phyloP scores from a whole-genome alignment of 2,113 vertebrate species.

The Epinephelus cyanopodus region DNA sequence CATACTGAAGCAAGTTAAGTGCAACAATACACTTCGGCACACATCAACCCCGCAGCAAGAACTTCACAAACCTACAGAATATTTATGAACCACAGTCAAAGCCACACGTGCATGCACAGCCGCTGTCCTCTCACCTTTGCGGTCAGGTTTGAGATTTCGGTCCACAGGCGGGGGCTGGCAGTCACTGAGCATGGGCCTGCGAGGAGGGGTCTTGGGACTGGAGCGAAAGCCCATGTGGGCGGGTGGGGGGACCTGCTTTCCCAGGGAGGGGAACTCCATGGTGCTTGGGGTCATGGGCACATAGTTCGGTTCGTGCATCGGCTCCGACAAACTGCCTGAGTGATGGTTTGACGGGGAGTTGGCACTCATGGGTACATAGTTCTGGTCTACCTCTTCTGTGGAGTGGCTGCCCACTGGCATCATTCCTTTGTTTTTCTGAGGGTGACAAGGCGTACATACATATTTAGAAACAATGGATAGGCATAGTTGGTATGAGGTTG shows the following conservation, averaged over 20 bases:
- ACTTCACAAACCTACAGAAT: background rate
- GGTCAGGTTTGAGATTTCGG: slow-evolving; percentile 97
- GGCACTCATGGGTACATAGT: slow-evolving; percentile 98
- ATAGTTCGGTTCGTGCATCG: slow-evolving; percentile 95
- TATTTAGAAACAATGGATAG: background rate
- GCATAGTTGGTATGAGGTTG: background rate
- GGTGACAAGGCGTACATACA: background rate
- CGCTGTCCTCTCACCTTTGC: slow-evolving; percentile 92
- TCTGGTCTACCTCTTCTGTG: slow-evolving; percentile 95
- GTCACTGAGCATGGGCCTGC: slow-evolving; percentile 91
- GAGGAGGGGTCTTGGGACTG: slow-evolving; percentile 96
- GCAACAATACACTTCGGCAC: slow-evolving; percentile 36
- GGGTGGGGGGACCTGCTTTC: slow-evolving; percentile 98
- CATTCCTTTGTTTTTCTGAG: slow-evolving; percentile 95
- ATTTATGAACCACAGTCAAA: slow-evolving; percentile 8
- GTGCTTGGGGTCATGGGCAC: slow-evolving; percentile 98
- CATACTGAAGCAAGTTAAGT: slow-evolving; percentile 40
- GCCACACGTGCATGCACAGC: slow-evolving; percentile 35
- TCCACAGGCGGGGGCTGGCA: slow-evolving; percentile 97
- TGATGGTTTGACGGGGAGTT: slow-evolving; percentile 95
- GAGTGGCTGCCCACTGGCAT: slow-evolving; percentile 91
- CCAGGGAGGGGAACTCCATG: slow-evolving; percentile 96
- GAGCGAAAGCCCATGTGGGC: slow-evolving; percentile 98
- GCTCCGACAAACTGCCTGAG: slow-evolving; percentile 92
- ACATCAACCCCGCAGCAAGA: slow-evolving; percentile 35